Percentiles rank a stretch among this genome's conserved stretches.
Evolutionary conservation across 2,113 vertebrate species (phyloP).

Genomic region (Labrus mixtus): DNA sequence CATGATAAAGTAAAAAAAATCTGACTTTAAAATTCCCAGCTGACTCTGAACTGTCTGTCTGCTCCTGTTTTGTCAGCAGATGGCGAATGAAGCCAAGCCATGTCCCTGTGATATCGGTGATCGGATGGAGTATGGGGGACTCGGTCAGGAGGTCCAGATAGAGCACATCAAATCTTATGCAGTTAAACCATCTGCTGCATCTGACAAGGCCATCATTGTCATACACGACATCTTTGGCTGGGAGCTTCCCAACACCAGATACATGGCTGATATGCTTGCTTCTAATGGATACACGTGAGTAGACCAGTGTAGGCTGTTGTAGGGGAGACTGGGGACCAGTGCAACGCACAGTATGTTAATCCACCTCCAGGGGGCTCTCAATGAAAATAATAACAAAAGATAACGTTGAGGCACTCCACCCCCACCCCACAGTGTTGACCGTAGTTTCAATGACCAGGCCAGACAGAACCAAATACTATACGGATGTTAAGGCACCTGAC

Average conservation of each 20-base stretch:
- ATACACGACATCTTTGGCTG: conserved; percentile 94
- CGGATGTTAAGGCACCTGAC: too few relatives aligned
- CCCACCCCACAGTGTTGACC: too few relatives aligned
- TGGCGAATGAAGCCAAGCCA: conserved; percentile 90
- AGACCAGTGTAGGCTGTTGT: not conserved
- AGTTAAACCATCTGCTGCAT: conserved; percentile 78
- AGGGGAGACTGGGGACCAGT: too few relatives aligned
- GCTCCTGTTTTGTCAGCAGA: conserved; percentile 63
- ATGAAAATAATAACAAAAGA: too few relatives aligned
- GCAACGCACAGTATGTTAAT: too few relatives aligned
- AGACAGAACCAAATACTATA: too few relatives aligned
- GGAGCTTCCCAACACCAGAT: conserved; percentile 92
- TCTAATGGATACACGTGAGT: conserved; percentile 90
- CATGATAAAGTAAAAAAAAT: not conserved
- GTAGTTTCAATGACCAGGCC: too few relatives aligned
- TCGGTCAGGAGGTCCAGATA: conserved; percentile 89
- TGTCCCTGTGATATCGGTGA: conserved; percentile 91
- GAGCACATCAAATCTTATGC: conserved; percentile 89
- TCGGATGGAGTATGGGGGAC: conserved; percentile 84
- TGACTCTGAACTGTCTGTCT: not conserved
- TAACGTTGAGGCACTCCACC: too few relatives aligned
- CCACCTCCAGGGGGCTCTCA: too few relatives aligned
- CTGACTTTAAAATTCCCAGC: too few relatives aligned
- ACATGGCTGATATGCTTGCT: conserved; percentile 91
- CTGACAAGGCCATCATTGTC: conserved; percentile 90